Base-by-base conservation (phyloP, 2,888 invertebrate genomes). In the Luperina testacea region DNA sequence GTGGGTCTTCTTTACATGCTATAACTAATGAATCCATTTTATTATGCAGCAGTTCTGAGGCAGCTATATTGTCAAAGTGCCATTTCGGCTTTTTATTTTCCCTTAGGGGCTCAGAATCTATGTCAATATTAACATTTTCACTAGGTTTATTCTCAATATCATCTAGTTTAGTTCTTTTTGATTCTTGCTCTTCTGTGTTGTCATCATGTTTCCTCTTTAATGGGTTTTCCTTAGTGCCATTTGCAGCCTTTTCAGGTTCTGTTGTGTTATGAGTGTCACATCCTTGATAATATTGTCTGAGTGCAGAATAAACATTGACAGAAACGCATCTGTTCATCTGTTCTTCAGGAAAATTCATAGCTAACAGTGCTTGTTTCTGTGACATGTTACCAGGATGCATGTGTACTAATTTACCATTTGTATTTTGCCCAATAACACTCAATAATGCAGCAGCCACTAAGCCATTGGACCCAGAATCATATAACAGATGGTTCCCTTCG, bases 391-490 rank as follows among this genome's bases (percentile, higher is more conserved):
- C 98, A 4, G 98, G 98, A 93, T 98, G 98, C 95, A 98, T 97
- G 88, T 98, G 98, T 72, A 99, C 95, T 32, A 98, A 91, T 88
- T 96, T 97, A 0, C 98, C 98, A 71, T 93, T 93, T 0, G 98
- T 98, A 59, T 97, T 94, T 0, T 96, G 97, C 1, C 98, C 98
- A 78, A 99, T 98, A 75, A 98, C 97, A 93, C 98, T 98, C 68
- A 99, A 93, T 90, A 99, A 97, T 3, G 98, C 98, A 0, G 99
- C 99, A 9, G 98, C 97, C 51, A 99, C 93, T 68, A 99, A 96
- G 0, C 99, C 99, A 91, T 98, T 98, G 57, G 98, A 98, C 0
- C 98, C 98, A 76, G 98, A 98, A 92, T 99, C 99, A 92, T 99
- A 99, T 2, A 99, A 94, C 77, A 99, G 95, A 94, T 98, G 98